Percentiles rank a stretch among this genome's conserved stretches.
Evolutionary conservation across 2,888 invertebrate genomes (phyloP).

Genomic region (Xylota sylvarum): DNA sequence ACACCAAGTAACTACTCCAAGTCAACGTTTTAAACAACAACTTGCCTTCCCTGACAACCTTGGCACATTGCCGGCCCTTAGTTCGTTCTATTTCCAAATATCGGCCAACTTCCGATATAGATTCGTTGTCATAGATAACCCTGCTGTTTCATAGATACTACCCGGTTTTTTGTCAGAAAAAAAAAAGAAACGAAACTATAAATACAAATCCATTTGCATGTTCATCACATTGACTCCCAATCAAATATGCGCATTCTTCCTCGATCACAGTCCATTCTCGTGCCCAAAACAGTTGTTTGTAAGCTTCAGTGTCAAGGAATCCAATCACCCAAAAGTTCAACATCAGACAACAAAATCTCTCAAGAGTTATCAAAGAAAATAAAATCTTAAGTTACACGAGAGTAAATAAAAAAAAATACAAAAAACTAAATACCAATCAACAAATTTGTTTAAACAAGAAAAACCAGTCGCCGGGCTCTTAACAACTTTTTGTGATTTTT

Average conservation of each 20-base stretch:
- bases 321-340: not conserved
- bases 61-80: conserved; percentile 13
- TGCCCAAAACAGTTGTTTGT: not conserved
- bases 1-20: no score
- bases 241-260: conserved; percentile 38
- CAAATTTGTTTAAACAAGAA: conserved; percentile 69
- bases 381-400: conserved; percentile 34
- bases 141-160: conserved; percentile 3
- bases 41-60: not conserved
- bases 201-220: conserved; percentile 3
- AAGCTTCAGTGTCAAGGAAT: not conserved
- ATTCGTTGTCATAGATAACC: not conserved
- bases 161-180: not conserved
- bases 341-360: conserved; percentile 20
- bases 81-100: not conserved
- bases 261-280: conserved; percentile 18
- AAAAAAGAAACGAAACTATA: not conserved
- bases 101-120: not conserved
- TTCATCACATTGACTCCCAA: conserved; percentile 13
- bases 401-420: conserved; percentile 25
- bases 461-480: conserved; percentile 68
- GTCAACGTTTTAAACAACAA: not conserved
- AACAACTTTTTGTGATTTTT: conserved; percentile 35
- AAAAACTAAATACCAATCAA: conserved; percentile 56
- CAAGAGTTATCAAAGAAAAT: conserved; percentile 23